These are phyloP conservation scores for Tympanoctomys barrerae DNA, from an alignment of 2,797 vertebrate genomes.

Conservation along the genomic window DNA sequence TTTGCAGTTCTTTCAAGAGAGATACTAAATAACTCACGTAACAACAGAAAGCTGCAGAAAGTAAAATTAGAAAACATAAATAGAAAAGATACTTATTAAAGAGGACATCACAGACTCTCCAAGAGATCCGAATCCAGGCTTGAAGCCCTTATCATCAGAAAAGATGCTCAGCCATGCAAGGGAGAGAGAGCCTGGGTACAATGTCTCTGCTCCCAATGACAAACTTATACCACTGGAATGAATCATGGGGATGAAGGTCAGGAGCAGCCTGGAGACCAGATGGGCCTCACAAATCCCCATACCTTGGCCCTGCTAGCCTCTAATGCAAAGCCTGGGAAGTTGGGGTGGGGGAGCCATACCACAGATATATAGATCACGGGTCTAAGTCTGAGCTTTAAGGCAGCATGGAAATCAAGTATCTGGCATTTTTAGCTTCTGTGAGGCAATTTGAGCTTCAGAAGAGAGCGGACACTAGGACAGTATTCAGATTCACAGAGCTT, in stretches of 20 bases:
- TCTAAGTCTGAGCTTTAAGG: neutral
- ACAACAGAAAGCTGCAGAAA: slow-evolving; percentile 37
- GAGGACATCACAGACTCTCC: neutral
- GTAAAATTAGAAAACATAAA: neutral
- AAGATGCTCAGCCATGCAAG: neutral
- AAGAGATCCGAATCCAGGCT: neutral
- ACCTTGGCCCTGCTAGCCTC: neutral
- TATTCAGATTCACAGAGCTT: neutral
- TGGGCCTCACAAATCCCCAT: neutral
- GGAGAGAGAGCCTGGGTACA: neutral
- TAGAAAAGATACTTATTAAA: slow-evolving; percentile 23
- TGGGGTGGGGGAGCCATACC: neutral
- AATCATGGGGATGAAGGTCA: neutral
- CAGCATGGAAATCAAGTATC: neutral
- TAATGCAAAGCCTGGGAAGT: neutral
- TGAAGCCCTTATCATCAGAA: neutral
- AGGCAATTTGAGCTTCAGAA: neutral
- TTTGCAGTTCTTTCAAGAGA: slow-evolving; percentile 21
- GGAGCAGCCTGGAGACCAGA: neutral
- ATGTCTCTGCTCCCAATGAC: accelerated
- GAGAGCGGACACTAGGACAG: neutral
- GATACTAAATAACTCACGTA: neutral
- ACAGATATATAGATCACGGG: neutral
- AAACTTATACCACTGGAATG: accelerated
- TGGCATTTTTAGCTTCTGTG: neutral